Conservation (phyloP, 35 echinoderm and acorn worm species). For the Hemicentrotus pulcherrimus region DNA sequence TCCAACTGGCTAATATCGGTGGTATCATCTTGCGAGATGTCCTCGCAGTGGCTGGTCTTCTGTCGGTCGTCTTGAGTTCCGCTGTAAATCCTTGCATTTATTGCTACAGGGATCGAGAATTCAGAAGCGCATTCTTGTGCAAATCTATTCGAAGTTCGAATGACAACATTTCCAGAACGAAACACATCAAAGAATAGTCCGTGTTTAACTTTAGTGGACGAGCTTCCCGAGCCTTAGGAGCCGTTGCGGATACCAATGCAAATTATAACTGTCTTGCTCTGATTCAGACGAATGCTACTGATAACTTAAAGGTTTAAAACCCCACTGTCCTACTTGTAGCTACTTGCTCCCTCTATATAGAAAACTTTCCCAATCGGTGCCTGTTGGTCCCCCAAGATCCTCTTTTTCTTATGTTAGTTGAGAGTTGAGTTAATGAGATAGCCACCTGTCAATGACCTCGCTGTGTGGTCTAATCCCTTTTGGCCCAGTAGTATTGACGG, state of each 20-base stretch:
- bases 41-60: background rate
- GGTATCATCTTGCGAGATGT: background rate
- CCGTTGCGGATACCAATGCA: background rate
- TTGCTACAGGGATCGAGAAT: constrained; percentile 23
- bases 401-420: too few species aligned
- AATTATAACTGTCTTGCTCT: background rate
- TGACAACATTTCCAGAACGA: background rate
- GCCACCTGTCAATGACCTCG: too few species aligned
- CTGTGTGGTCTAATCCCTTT: too few species aligned
- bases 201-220: background rate
- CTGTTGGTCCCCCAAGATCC: too few species aligned
- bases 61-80: background rate
- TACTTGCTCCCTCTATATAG: too few species aligned
- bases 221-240: background rate
- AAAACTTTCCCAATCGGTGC: too few species aligned
- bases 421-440: too few species aligned
- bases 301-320: too few species aligned
- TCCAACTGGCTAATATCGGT: background rate
- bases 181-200: background rate
- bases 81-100: constrained; percentile 6
- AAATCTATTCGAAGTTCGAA: background rate
- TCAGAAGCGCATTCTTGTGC: background rate
- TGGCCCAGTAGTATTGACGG: too few species aligned
- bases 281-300: background rate
- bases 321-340: too few species aligned